Evolutionary conservation across 1,140 invertebrate species (phyloP), one percentile per base, ranked within the genome.

Genomic region (Adoxophyes honmai): DNA sequence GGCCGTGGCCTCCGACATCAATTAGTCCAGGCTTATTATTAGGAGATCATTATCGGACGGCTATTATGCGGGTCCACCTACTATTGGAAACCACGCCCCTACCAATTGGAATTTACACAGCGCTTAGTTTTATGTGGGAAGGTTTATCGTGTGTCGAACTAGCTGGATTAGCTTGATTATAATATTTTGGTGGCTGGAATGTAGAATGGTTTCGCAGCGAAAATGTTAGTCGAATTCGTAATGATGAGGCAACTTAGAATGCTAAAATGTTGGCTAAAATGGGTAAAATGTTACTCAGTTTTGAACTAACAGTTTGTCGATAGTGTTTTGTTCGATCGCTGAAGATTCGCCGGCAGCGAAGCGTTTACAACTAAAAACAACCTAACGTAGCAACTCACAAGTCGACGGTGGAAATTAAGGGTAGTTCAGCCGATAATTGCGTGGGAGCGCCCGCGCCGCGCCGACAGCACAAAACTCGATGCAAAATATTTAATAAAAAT

Each of bases 371-470:
- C 16, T 48, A 28, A 48, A 28, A 18, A 28, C 21, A 28, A 28
- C 21, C 6, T 28, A 28, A 28, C 21, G 21, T 28, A 28, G 42
- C 42, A 48, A 18, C 21, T 48, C 18, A 48, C 11, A 48, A 48
- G n/a, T 11, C 36, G n/a, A 11, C 18, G 1, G 59, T 71, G 37
- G 21, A 66, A 83, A 83, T 83, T 86, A 86, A 71, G 79, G 73
- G 72, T 78, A 77, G 78, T 80, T 78, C 68, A 72, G 76, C 65
- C 70, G 75, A 80, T 84, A 82, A 86, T 86, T 84, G 75, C 82
- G 83, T 86, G 83, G 69, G 83, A 86, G 60, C 34, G 44, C 8
- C 13, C 16, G 51, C 52, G 9, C 35, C 57, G 66, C 62, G 39
- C 42, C 62, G 64, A 65, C 66, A 61, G 61, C 66, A 68, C 57